Evolutionary conservation across 2,113 vertebrate species (phyloP).

Genomic region (Oenanthe melanoleuca): DNA sequence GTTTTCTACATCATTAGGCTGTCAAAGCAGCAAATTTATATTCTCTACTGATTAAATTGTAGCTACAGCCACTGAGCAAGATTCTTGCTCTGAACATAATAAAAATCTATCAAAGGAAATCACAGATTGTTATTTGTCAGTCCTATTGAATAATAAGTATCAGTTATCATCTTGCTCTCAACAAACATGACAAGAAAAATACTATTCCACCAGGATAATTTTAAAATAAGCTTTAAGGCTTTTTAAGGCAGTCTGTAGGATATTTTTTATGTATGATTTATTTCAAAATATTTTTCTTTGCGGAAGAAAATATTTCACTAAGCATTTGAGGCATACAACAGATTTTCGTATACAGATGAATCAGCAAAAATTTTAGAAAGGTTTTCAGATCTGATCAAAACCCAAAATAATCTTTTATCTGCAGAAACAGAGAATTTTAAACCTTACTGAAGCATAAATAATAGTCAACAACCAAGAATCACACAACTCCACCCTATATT

Average conservation of each 20-base stretch:
- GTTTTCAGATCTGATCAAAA: neutral
- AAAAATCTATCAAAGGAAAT: slow-evolving; percentile 17
- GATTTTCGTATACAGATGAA: neutral
- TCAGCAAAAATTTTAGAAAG: neutral
- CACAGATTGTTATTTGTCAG: neutral
- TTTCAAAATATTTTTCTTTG: neutral
- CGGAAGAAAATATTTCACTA: neutral
- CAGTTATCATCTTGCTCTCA: neutral
- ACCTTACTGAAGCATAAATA: neutral
- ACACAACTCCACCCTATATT: neutral
- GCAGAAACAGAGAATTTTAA: neutral
- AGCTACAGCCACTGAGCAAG: neutral
- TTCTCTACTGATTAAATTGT: slow-evolving; percentile 16
- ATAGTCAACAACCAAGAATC: neutral
- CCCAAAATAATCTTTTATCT: neutral
- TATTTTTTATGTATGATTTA: neutral
- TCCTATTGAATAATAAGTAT: neutral
- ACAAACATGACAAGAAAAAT: slow-evolving; percentile 40
- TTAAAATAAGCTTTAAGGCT: neutral
- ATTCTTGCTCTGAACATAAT: neutral
- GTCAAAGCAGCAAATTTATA: slow-evolving; percentile 35
- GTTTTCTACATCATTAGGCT: slow-evolving; percentile 29
- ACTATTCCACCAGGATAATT: neutral
- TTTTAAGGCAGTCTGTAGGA: neutral
- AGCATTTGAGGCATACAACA: neutral